Percentiles rank a stretch among this genome's conserved stretches.
phyloP scores from a whole-genome alignment of 2,888 invertebrate genomes.

The Cryptus viduatorius region DNA sequence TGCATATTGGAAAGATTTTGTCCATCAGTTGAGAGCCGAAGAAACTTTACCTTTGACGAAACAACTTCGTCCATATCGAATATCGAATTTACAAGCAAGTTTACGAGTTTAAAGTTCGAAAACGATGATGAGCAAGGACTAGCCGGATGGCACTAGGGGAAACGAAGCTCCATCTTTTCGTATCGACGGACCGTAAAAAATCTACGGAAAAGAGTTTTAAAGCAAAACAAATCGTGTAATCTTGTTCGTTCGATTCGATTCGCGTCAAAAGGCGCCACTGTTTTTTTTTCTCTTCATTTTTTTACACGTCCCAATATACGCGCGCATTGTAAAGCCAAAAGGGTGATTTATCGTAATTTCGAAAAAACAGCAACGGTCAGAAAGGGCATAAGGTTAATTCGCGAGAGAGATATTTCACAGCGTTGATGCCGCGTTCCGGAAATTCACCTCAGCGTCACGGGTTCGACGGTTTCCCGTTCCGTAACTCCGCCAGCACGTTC shows the following conservation, averaged over 20 bases:
- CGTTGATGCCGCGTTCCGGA: background rate
- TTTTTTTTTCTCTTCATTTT: too few relatives aligned
- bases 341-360: too few relatives aligned
- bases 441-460: conserved; percentile 2
- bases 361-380: background rate
- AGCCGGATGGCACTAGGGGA: too few relatives aligned
- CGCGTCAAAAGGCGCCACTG: too few relatives aligned
- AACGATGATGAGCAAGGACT: too few relatives aligned
- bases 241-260: too few relatives aligned
- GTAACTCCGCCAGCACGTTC: conserved; percentile 25
- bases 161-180: too few relatives aligned
- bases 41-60: background rate
- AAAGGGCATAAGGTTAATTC: background rate
- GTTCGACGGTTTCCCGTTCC: conserved; percentile 20
- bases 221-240: too few relatives aligned
- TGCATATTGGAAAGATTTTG: background rate
- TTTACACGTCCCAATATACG: background rate
- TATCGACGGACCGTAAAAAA: too few relatives aligned
- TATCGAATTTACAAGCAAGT: background rate
- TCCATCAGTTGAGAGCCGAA: background rate
- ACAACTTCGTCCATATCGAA: background rate
- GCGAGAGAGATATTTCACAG: background rate
- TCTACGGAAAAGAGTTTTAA: too few relatives aligned
- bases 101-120: background rate
- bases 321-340: background rate